Evolutionary conservation across 2,888 invertebrate species (phyloP), one percentile per base, ranked within the genome.

Genomic region (Apoderus coryli): DNA sequence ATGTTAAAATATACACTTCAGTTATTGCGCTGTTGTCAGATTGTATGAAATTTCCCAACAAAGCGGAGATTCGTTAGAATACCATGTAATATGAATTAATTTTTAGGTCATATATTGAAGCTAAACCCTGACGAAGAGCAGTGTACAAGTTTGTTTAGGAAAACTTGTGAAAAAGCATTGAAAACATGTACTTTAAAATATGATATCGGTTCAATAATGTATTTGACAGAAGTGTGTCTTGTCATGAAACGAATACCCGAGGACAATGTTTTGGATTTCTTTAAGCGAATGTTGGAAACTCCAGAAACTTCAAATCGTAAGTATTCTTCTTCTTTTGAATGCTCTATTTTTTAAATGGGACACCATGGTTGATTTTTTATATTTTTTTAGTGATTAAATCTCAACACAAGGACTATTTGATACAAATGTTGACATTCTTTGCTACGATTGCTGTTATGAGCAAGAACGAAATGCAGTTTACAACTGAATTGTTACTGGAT

Each of bases 211-310:
- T 36, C 37, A n/a, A 22, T 46, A 16, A 40, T 44, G 41, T 41
- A 43, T 33, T 38, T 46, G 7, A 44, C 41, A 22, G 43, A 46
- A 37, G 22, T 46, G 22, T 43, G 43, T 34, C 29, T 44, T 13
- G 25, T 41, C 14, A 32, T 44, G 16, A 34, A 27, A 29, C 41
- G 33, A 32, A 25, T 35, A 10, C 45, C 44, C 5, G 27, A 25
- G 25, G 27, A 35, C 7, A 27, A 39, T 13, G 33, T 44, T 30
- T 28, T 42, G 11, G 14, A 10, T 9, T 27, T 41, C 22, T 34
- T 45, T 27, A 38, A 42, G 22, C 25, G 27, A 25, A 38, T 36
- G 19, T 35, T 45, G 36, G 37, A 44, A 10, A 10, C 38, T 22
- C 34, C 38, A 12, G 24, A 25, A 10, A 34, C 36, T 14, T 29